Percentiles rank a stretch among this genome's conserved stretches.
Conservation (phyloP, 2,113 vertebrate genomes). For the Odontesthes bonariensis region DNA sequence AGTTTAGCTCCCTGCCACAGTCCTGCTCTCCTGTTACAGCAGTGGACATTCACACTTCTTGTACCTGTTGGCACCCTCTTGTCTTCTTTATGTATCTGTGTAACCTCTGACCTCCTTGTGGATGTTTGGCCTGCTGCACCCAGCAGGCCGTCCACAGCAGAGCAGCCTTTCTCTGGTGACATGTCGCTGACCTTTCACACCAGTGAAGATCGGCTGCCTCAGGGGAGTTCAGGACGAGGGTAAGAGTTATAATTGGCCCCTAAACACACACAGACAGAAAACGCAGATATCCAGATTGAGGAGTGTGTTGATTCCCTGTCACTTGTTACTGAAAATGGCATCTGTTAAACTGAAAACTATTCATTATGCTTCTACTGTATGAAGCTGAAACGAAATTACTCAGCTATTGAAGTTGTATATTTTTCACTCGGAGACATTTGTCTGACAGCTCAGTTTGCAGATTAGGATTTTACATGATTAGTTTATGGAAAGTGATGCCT, state of each 20-base stretch:
- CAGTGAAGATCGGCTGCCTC: constrained; percentile 36
- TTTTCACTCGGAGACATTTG: neutral
- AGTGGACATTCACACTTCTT: constrained; percentile 61
- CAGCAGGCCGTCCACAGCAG: constrained; percentile 18
- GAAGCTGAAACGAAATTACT: neutral
- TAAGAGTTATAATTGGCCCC: constrained; percentile 50
- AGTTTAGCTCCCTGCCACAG: constrained; percentile 58
- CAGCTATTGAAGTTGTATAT: neutral
- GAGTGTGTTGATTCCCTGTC: neutral
- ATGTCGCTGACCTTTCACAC: constrained; percentile 63
- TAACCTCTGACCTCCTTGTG: constrained; percentile 63
- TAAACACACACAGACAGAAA: constrained; percentile 33
- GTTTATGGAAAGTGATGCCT: neutral
- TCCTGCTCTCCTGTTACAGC: constrained; percentile 65
- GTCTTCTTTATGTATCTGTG: constrained; percentile 61
- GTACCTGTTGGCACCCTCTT: constrained; percentile 76
- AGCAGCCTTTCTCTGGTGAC: constrained; percentile 54
- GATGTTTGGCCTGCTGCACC: constrained; percentile 31
- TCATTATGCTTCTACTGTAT: constrained; percentile 5
- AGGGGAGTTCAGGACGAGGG: constrained; percentile 65
- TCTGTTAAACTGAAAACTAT: constrained; percentile 26
- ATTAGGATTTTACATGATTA: constrained; percentile 4
- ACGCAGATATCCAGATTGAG: constrained; percentile 10
- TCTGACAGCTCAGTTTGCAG: neutral
- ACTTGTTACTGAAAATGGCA: constrained; percentile 10